Evolutionary conservation across 2,888 invertebrate species (phyloP).

Genomic region (Aphrophora alni): DNA sequence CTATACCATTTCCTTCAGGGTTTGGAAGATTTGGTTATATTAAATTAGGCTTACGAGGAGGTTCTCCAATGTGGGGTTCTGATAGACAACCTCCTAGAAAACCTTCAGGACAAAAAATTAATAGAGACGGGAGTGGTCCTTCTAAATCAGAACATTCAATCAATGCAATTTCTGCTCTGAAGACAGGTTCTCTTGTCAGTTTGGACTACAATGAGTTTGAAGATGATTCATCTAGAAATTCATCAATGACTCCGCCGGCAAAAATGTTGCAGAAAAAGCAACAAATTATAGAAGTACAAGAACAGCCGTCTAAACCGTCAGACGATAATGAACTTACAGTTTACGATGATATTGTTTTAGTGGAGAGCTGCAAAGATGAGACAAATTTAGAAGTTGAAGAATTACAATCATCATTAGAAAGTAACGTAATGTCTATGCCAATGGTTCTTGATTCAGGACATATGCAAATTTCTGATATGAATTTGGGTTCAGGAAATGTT

Average conservation of each 20-base stretch:
- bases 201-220: conserved; percentile 68
- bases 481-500: conserved; percentile 36
- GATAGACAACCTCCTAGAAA: conserved; percentile 43
- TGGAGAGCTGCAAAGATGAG: conserved; percentile 50
- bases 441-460: conserved; percentile 48
- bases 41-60: conserved; percentile 62
- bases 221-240: conserved; percentile 61
- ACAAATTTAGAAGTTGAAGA: conserved; percentile 50
- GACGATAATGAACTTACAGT: conserved; percentile 50
- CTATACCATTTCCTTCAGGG: conserved; percentile 65
- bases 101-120: conserved; percentile 38
- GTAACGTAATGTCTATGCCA: conserved; percentile 50
- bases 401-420: conserved; percentile 48
- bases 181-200: conserved; percentile 63
- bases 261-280: conserved; percentile 42
- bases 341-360: conserved; percentile 51
- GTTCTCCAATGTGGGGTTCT: conserved; percentile 54
- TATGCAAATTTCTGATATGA: conserved; percentile 41
- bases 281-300: conserved; percentile 20
- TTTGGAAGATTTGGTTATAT: conserved; percentile 66
- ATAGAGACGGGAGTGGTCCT: conserved; percentile 29
- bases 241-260: conserved; percentile 46
- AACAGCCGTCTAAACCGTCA: conserved; percentile 14
- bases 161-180: conserved; percentile 52
- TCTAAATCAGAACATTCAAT: conserved; percentile 39